These are phyloP conservation scores for Acanthosepion pharaonis DNA, from an alignment of 2,888 invertebrate species.

Conservation along the genomic window DNA sequence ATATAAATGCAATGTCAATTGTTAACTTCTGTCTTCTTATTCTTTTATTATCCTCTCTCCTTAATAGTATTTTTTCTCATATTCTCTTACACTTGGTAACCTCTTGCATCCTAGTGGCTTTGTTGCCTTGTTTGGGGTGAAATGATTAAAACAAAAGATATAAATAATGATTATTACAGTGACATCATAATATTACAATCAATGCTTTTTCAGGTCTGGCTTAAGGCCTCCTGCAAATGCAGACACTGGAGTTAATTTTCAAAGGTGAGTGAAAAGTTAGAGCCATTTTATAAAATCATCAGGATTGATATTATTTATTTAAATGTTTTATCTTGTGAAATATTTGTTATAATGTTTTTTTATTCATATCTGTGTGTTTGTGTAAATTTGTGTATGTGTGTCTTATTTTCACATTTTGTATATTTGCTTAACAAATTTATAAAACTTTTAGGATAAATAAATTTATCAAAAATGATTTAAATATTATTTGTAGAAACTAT, in stretches of 20 bases:
- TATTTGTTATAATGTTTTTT: not conserved
- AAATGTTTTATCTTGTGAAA: not conserved
- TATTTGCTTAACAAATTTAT: not conserved
- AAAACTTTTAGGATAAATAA: not conserved
- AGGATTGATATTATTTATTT: not conserved
- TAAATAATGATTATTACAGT: too few species aligned
- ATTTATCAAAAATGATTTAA: not conserved
- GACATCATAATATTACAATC: not conserved
- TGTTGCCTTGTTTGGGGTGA: too few species aligned
- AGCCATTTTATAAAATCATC: not conserved
- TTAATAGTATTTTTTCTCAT: too few species aligned
- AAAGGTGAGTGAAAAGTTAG: not conserved
- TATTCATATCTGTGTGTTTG: not conserved
- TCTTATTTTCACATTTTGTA: not conserved
- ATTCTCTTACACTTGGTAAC: too few species aligned
- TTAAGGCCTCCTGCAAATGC: not conserved
- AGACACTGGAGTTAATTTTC: not conserved
- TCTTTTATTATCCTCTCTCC: too few species aligned
- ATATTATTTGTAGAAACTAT: too few species aligned
- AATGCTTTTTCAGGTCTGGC: not conserved
- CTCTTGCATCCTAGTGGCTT: too few species aligned
- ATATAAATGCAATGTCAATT: too few species aligned
- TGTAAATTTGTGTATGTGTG: not conserved
- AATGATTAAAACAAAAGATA: too few species aligned
- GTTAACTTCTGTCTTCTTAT: too few species aligned